These are phyloP conservation scores for Stylophora pistillata DNA, from an alignment of 64 coral and sea anemone species.

Conservation along the genomic window DNA sequence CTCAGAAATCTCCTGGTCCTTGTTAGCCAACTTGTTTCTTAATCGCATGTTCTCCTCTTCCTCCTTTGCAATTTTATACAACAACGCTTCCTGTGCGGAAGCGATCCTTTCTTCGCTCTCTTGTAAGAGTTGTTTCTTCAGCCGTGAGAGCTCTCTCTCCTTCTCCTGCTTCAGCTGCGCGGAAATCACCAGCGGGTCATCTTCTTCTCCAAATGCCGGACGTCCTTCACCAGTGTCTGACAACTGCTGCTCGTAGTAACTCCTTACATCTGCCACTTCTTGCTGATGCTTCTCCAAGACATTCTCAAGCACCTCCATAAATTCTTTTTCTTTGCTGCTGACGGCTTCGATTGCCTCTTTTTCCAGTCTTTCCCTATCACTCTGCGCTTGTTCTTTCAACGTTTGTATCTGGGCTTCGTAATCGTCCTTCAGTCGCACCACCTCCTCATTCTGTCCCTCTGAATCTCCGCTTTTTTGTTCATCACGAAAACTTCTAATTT, in stretches of 20 bases:
- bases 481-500: background rate
- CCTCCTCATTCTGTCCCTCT: background rate
- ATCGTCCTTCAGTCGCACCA: conserved; percentile 64
- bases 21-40: conserved; percentile 39
- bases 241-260: conserved; percentile 26
- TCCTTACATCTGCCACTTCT: conserved; percentile 59
- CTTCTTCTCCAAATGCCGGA: background rate
- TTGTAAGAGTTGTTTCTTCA: conserved; percentile 57
- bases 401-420: conserved; percentile 77
- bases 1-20: conserved; percentile 49
- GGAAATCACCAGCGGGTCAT: background rate
- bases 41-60: conserved; percentile 69
- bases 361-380: conserved; percentile 58
- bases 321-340: conserved; percentile 69
- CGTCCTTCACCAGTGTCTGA: background rate
- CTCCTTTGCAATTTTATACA: conserved; percentile 66
- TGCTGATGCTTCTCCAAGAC: conserved; percentile 69
- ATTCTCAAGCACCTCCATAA: conserved; percentile 56
- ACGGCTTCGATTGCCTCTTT: conserved; percentile 55
- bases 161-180: conserved; percentile 59
- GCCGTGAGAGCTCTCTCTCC: conserved; percentile 55
- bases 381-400: conserved; percentile 75
- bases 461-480: background rate
- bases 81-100: conserved; percentile 56
- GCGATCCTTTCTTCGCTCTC: conserved; percentile 88